A percentile compares a stretch with the other conserved stretches of the same genome.
Evolutionary conservation across 2,797 vertebrate genomes (phyloP).

Genomic region (Gymnoscopelus braueri): DNA sequence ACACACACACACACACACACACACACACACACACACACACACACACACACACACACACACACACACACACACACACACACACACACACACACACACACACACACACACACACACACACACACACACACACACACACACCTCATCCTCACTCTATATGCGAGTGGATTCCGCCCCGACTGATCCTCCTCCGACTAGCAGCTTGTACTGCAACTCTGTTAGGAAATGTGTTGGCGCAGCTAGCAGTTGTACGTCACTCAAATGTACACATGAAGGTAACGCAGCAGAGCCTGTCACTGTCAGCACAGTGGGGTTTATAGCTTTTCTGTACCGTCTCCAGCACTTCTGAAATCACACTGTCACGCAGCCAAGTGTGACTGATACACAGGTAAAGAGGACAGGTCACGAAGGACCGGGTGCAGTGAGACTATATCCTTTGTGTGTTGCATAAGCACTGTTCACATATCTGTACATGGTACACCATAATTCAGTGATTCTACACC

Average conservation of each 20-base stretch:
- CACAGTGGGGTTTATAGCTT: conserved; percentile 8
- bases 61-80: conserved; percentile 11
- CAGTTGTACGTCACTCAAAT: conserved; percentile 8
- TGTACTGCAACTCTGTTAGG: conserved; percentile 1
- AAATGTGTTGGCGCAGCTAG: conserved; percentile 32
- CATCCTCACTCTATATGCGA: conserved; percentile 1
- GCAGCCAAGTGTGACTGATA: not conserved
- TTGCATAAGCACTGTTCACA: no score
- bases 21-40: conserved; percentile 11
- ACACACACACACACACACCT: conserved; percentile 27
- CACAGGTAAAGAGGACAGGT: no score
- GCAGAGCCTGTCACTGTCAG: conserved; percentile 8
- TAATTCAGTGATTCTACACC: not conserved
- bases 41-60: conserved; percentile 14
- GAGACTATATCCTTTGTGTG: no score
- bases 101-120: conserved; percentile 23
- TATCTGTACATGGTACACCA: no score
- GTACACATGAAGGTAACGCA: conserved; percentile 16
- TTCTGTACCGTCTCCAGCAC: not conserved
- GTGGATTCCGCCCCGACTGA: conserved; percentile 14
- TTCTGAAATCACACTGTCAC: conserved; percentile 11
- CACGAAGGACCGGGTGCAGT: no score
- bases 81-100: conserved; percentile 14
- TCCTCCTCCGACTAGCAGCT: conserved; percentile 18
- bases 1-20: conserved; percentile 9